A percentile compares a stretch with the other conserved stretches of the same genome.
phyloP scores from a whole-genome alignment of 2,888 invertebrate genomes.

The Platerodrilus igneus region DNA sequence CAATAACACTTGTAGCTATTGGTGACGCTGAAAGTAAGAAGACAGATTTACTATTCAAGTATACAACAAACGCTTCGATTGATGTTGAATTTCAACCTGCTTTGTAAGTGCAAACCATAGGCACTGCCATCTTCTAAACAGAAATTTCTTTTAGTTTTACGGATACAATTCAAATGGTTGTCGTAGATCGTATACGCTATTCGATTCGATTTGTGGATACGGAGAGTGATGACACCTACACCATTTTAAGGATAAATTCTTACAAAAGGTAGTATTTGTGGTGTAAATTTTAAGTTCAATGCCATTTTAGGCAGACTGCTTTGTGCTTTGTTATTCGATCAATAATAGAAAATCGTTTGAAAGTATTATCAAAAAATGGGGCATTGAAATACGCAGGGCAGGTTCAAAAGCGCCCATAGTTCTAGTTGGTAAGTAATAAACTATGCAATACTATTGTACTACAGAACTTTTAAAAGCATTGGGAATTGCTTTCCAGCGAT shows the following conservation, averaged over 20 bases:
- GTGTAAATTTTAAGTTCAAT: slow-evolving; percentile 2
- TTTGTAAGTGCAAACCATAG: too few relatives aligned
- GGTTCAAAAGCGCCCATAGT: slow-evolving; percentile 27
- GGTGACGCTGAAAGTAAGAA: slow-evolving; percentile 31
- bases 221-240: slow-evolving; percentile 31
- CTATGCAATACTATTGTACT: too few relatives aligned
- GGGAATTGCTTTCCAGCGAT: too few relatives aligned
- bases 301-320: slow-evolving; percentile 30
- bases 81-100: too few relatives aligned
- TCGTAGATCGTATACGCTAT: slow-evolving; percentile 30
- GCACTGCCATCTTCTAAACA: too few relatives aligned
- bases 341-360: slow-evolving; percentile 26
- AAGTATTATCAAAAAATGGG: slow-evolving; percentile 31
- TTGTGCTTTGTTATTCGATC: slow-evolving; percentile 33
- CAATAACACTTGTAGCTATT: slow-evolving; percentile 31
- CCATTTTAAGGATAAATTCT: slow-evolving; percentile 21
- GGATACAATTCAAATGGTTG: slow-evolving; percentile 30
- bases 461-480: too few relatives aligned
- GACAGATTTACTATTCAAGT: slow-evolving; percentile 31
- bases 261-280: slow-evolving; percentile 25
- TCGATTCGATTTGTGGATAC: slow-evolving; percentile 31
- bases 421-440: slow-evolving; percentile 31
- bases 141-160: slow-evolving; percentile 25
- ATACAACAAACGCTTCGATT: too few relatives aligned
- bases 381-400: slow-evolving; percentile 30